Base-by-base conservation (phyloP, 2,888 invertebrate genomes). In the Adelognathus sp. region DNA sequence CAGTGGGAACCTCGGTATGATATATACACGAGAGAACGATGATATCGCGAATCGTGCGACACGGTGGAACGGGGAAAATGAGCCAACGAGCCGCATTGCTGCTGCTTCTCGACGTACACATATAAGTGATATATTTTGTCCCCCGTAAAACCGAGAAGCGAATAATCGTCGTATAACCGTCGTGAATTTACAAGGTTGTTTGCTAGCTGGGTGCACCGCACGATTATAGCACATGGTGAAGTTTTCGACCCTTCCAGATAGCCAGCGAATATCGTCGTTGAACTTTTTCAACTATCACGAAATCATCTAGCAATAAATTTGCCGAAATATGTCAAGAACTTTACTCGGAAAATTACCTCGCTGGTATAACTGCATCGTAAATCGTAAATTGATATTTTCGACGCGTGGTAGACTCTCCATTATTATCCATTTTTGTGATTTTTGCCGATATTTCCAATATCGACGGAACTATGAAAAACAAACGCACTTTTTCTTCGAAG, bases 131-230 rank as follows among this genome's bases (percentile, higher is more conserved):
- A 67, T 67, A 64, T 79, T 69, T 77, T 77, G n/a, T 36, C 29
- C 44, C 50, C 60, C 70, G 36, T 60, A 60, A 79, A 70, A 41
- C 70, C 70, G 61, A 74, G 52, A 54, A 66, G 67, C 70, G 64
- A 70, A 79, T 79, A 74, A 79, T 74, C 74, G 63, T 58, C 64
- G 64, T 74, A 79, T 76, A 61, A 54, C 80, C 80, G 73, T 76
- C 82, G 81, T 85, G 86, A 87, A 88, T 88, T 86, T 86, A 86
- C 87, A 86, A 86, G 84, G 76, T 84, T 86, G 85, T 87, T 88
- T 88, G 85, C 82, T 86, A 64, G 70, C 64, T 60, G 74, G 74
- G 36, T 70, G 70, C 58, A 74, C 81, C 81, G 76, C 83, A 58
- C 72, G 67, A 86, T 89, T 88, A 87, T 88, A 86, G 84, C 81